These are phyloP conservation scores for Melanocharis versteri DNA, from an alignment of 2,113 vertebrate species.

Conservation along the genomic window DNA sequence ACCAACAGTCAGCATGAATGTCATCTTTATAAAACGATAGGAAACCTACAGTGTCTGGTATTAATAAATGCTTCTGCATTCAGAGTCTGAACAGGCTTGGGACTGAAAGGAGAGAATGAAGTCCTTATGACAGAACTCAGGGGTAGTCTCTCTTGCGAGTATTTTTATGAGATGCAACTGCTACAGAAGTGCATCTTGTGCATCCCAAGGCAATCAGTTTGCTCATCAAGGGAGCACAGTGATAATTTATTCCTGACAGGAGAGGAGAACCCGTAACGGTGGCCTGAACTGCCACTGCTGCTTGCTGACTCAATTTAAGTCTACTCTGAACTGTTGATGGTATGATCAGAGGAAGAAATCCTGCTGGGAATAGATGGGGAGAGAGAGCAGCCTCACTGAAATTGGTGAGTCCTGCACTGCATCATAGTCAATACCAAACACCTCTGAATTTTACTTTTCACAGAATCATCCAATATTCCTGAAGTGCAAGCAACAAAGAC, in stretches of 20 bases:
- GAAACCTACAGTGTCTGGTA: slow-evolving; percentile 40
- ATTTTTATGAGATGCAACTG: slow-evolving; percentile 35
- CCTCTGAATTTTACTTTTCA: not conserved
- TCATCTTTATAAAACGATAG: slow-evolving; percentile 43
- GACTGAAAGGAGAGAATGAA: slow-evolving; percentile 30
- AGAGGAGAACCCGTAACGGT: not conserved
- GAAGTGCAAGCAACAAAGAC: not conserved
- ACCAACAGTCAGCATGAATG: slow-evolving; percentile 55
- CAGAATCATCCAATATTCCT: not conserved
- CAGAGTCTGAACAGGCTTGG: not conserved
- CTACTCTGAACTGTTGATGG: not conserved
- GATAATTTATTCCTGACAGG: slow-evolving; percentile 21
- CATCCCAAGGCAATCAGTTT: not conserved
- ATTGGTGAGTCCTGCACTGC: not conserved
- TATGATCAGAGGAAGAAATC: not conserved
- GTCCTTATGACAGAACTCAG: slow-evolving; percentile 21
- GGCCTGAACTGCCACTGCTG: not conserved
- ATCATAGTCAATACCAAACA: not conserved
- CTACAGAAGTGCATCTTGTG: not conserved
- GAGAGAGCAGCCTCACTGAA: not conserved
- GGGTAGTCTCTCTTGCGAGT: not conserved
- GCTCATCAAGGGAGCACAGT: not conserved
- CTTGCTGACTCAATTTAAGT: not conserved
- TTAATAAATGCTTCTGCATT: slow-evolving; percentile 49
- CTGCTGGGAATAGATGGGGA: not conserved